Evolutionary conservation across 2,888 invertebrate species (phyloP), one percentile per base, ranked within the genome.

Genomic region (Dasysyrphus albostriatus): DNA sequence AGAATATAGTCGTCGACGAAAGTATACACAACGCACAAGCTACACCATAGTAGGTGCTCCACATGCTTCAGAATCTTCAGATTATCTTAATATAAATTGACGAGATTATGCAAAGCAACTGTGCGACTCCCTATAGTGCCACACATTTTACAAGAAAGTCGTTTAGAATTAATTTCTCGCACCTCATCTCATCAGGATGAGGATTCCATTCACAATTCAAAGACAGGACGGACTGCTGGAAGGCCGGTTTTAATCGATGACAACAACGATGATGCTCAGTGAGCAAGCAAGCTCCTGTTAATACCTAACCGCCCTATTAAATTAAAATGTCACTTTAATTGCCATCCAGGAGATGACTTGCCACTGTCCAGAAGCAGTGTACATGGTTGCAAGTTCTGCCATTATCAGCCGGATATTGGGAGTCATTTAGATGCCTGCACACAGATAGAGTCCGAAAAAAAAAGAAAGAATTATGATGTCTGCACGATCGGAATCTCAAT

Each of bases 271-370:
- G 49, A 67, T 76, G 63, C 74, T 78, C 78, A 69, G 54, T 75
- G 59, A 44, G 56, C 32, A 37, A 74, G 74, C 84, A 37, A 74
- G 74, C 84, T 85, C 59, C 73, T 85, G 84, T 81, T 73, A 69
- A 59, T 54, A 44, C 63, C 63, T 34, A 80, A 84, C 84, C 84
- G 81, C 81, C 84, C 80, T 67, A 81, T 85, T 85, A 85, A 85
- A 85, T 85, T 85, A 85, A 85, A 81, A 85, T 85, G 84, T 85
- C 84, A 81, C 81, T 81, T 81, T 85, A 85, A 85, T 85, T 81
- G 81, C 80, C 76, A 42, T 58, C 24, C 24, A 24, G 32, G 32
- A 67, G 76, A 80, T 76, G 84, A 80, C 39, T 39, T 42, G 61
- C 54, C 54, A 59, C 65, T 80, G 51, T 16, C 49, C 67, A 67